Base-by-base conservation (phyloP, 2,113 vertebrate genomes). In the Meriones unguiculatus region DNA sequence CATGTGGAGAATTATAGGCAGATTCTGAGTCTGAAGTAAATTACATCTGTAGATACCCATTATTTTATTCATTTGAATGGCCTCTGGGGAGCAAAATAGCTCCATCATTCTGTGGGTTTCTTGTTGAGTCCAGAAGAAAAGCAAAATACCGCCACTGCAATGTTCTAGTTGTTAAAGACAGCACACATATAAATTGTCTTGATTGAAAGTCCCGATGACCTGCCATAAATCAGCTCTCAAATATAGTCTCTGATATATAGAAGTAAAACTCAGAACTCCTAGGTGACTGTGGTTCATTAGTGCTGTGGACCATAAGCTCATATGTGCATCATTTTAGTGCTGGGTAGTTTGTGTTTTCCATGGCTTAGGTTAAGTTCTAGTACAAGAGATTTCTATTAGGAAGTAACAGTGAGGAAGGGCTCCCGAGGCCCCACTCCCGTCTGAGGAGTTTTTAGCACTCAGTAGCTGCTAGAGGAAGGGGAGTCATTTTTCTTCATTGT, bases 11-110 rank as follows among this genome's bases (percentile, higher is more conserved):
- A 10, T 65, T 59, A 85, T 3, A 22, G 30, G 41, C 67, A 96
- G 62, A 82, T 75, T 64, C n/a, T 52, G 73, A 90, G 84, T 95
- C 96, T 87, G 38, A 73, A 57, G 64, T 95, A 50, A 72, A 62
- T 73, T 90, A 14, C 75, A 15, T 81, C 18, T 35, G 75, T 81
- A 46, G 65, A 67, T 69, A 73, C 13, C 17, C n/a, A 10, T 78
- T 70, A 62, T 9, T 90, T 87, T 82, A 69, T 64, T 87, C 80
- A 41, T 70, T 67, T 67, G 52, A 75, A n/a, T 92, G 70, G 24
- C 30, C 35, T 10, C 89, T 86, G 35, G 38, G n/a, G 15, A 82
- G 7, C 70, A 89, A 90, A 95, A 81, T 67, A 30, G 28, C 22
- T 3, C 4, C 14, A 20, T 57, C 2, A 35, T 62, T 54, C 30